Evolutionary conservation across 2,113 vertebrate species (phyloP).

Genomic region (Rafetus swinhoei): DNA sequence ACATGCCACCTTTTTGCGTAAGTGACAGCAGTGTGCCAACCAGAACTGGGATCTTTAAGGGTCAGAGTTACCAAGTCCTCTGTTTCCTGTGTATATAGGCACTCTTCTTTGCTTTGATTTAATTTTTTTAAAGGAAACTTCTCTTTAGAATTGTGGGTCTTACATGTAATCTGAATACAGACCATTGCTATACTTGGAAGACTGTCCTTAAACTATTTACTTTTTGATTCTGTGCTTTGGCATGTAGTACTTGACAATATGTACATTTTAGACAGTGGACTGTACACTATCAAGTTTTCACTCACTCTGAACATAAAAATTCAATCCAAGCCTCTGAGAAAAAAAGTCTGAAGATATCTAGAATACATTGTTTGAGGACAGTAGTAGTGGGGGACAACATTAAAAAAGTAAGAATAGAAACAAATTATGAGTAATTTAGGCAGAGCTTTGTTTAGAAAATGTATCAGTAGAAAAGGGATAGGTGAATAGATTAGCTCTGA

Average conservation of each 20-base stretch:
- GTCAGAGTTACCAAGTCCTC: slow-evolving; percentile 32
- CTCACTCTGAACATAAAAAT: slow-evolving; percentile 44
- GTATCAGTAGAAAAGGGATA: slow-evolving; percentile 75
- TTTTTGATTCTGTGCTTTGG: slow-evolving; percentile 36
- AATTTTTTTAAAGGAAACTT: not conserved
- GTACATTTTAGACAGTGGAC: slow-evolving; percentile 42
- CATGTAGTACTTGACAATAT: slow-evolving; percentile 62
- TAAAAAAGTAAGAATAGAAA: slow-evolving; percentile 77
- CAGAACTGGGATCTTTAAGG: not conserved
- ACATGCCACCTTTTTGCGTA: not conserved
- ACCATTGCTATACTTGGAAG: slow-evolving; percentile 17
- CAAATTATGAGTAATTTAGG: slow-evolving; percentile 79
- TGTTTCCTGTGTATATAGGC: slow-evolving; percentile 15
- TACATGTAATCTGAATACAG: not conserved
- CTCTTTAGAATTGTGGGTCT: not conserved
- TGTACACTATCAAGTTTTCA: slow-evolving; percentile 50
- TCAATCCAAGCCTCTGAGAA: not conserved
- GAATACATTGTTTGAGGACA: slow-evolving; percentile 52
- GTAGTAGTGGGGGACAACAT: slow-evolving; percentile 19
- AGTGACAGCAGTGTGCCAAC: not conserved
- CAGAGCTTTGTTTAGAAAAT: slow-evolving; percentile 78
- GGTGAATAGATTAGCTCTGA: slow-evolving; percentile 78
- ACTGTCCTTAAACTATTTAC: slow-evolving; percentile 56
- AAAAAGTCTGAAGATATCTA: slow-evolving; percentile 8
- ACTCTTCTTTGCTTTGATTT: slow-evolving; percentile 17